Evolutionary conservation across 2,113 vertebrate species (phyloP).

Genomic region (Centropus bengalensis): DNA sequence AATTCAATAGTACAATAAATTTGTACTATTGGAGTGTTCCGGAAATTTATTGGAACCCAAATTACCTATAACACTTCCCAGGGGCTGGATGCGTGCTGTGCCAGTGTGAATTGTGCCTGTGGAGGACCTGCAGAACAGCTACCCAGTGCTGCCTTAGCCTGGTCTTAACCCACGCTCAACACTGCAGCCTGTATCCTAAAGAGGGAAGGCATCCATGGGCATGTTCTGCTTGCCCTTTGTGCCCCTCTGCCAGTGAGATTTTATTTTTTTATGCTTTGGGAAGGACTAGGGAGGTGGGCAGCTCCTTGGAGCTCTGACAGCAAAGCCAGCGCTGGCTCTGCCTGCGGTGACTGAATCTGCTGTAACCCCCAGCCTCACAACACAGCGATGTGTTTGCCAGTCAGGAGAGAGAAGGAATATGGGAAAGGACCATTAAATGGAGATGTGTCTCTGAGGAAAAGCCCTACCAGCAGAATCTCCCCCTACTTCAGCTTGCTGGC

Average conservation of each 20-base stretch:
- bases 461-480: neutral
- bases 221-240: neutral
- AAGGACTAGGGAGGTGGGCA: neutral
- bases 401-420: fast-evolving
- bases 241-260: too few species aligned
- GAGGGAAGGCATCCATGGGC: neutral
- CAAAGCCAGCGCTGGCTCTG: fast-evolving
- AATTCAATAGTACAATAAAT: too few species aligned
- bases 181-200: neutral
- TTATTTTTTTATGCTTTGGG: neutral
- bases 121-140: fast-evolving
- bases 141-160: fast-evolving
- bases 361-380: neutral
- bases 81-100: neutral
- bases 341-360: fast-evolving
- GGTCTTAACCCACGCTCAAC: fast-evolving
- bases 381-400: fast-evolving
- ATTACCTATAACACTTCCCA: neutral
- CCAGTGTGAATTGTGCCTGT: too few species aligned
- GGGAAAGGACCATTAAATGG: neutral
- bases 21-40: too few species aligned
- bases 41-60: too few species aligned
- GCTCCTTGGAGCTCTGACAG: too few species aligned
- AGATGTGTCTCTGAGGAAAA: neutral
- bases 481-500: neutral